These are phyloP conservation scores for Pocillopora grandis DNA, from an alignment of 92 coral and sea anemone species.

Conservation along the genomic window DNA sequence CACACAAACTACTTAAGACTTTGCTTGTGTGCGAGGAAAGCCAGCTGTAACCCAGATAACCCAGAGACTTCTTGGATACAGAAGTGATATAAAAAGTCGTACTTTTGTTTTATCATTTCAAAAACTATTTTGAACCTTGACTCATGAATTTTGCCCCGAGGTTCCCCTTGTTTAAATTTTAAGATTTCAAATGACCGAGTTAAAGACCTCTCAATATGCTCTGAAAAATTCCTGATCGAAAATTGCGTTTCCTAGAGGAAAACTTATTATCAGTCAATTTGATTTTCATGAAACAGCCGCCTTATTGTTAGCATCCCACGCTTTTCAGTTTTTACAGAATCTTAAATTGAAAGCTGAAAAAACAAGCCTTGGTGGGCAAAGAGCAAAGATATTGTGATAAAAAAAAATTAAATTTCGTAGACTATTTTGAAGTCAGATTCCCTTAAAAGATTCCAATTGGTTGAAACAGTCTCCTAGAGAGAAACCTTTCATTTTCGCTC, in stretches of 20 bases:
- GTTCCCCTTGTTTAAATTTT: too few relatives aligned
- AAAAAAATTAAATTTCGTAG: not conserved
- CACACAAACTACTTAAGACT: too few relatives aligned
- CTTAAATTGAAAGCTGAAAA: slow-evolving; percentile 38
- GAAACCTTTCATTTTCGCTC: not conserved
- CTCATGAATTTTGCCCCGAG: too few relatives aligned
- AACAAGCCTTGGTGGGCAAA: slow-evolving; percentile 3
- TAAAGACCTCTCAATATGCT: not conserved
- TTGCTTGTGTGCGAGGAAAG: too few relatives aligned
- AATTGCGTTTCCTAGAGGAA: slow-evolving; percentile 1
- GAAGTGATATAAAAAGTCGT: too few relatives aligned
- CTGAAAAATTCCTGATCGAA: slow-evolving; percentile 4
- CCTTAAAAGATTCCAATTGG: slow-evolving; percentile 26
- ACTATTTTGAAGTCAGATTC: not conserved
- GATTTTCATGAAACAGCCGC: not conserved
- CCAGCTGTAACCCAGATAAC: too few relatives aligned
- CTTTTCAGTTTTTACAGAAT: not conserved
- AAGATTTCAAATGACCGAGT: too few relatives aligned
- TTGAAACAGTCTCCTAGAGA: slow-evolving; percentile 17
- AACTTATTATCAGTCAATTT: slow-evolving; percentile 9
- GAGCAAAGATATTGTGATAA: not conserved
- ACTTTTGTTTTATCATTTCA: too few relatives aligned
- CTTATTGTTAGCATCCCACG: slow-evolving; percentile 3
- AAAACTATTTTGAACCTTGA: too few relatives aligned
- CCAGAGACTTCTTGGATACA: too few relatives aligned